Percentiles rank a stretch among this genome's conserved stretches.
Conservation (phyloP, 2,888 invertebrate genomes). For the Linhomoeus sp. region DNA sequence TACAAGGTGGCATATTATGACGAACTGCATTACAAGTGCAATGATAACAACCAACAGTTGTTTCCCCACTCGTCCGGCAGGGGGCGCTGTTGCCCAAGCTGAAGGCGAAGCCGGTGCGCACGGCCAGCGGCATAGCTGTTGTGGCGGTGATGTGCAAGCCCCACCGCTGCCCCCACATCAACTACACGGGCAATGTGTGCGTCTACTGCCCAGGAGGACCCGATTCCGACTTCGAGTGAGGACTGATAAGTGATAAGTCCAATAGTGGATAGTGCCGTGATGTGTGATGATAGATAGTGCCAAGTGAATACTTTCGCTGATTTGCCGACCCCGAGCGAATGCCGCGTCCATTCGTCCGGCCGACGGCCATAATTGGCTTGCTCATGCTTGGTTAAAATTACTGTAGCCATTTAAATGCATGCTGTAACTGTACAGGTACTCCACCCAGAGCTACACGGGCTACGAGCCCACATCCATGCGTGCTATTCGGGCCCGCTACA, state of each 20-base stretch:
- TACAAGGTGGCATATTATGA: too few species aligned
- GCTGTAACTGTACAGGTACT: slow-evolving; percentile 69
- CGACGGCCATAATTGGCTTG: too few species aligned
- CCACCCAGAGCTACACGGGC: slow-evolving; percentile 96
- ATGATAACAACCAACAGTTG: too few species aligned
- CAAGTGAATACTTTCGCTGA: too few species aligned
- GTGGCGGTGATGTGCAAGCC: slow-evolving; percentile 99
- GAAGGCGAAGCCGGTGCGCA: slow-evolving; percentile 51
- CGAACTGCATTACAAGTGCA: too few species aligned
- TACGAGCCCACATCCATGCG: slow-evolving; percentile 94
- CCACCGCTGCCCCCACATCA: slow-evolving; percentile 89
- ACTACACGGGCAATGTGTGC: slow-evolving; percentile 95
- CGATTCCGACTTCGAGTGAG: slow-evolving; percentile 76
- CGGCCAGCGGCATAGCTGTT: slow-evolving; percentile 95
- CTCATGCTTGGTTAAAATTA: too few species aligned
- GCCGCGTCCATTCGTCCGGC: too few species aligned
- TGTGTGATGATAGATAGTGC: too few species aligned
- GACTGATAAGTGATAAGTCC: too few species aligned
- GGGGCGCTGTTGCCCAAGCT: slow-evolving; percentile 66
- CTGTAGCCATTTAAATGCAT: too few species aligned
- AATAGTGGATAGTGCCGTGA: too few species aligned
- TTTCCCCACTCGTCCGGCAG: slow-evolving; percentile 8
- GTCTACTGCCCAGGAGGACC: slow-evolving; percentile 98
- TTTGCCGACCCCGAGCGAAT: too few species aligned
- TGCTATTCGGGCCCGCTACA: slow-evolving; percentile 85